phyloP scores from a whole-genome alignment of 2,888 invertebrate genomes.

The Harpalus rubripes region DNA sequence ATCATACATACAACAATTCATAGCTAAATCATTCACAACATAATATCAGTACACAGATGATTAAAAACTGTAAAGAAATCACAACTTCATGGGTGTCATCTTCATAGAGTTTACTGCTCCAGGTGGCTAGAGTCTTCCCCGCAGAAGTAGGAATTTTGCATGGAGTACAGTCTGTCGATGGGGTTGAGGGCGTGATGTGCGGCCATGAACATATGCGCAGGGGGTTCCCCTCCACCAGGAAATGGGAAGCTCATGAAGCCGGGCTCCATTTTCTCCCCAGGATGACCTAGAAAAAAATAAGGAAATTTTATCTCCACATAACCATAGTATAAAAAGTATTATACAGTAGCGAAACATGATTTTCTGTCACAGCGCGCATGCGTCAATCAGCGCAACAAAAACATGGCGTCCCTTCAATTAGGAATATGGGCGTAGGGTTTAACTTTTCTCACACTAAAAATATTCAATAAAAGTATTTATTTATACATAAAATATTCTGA shows the following conservation, averaged over 20 bases:
- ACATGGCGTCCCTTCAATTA: too few species aligned
- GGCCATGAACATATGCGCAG: conserved; percentile 54
- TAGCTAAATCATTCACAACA: conserved; percentile 20
- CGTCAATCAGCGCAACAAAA: too few species aligned
- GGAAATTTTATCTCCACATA: not conserved
- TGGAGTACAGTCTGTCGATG: conserved; percentile 82
- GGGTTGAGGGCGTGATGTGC: conserved; percentile 78
- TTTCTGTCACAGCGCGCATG: too few species aligned
- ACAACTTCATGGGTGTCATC: not conserved
- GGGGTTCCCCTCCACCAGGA: conserved; percentile 61
- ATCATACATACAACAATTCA: conserved; percentile 44
- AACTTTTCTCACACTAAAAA: too few species aligned
- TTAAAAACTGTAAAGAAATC: not conserved
- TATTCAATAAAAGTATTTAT: too few species aligned
- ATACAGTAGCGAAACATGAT: too few species aligned
- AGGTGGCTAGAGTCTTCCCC: conserved; percentile 77
- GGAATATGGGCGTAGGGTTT: too few species aligned
- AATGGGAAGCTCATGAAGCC: conserved; percentile 74
- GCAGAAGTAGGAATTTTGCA: conserved; percentile 83
- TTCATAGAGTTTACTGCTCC: conserved; percentile 70
- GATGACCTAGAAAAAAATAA: conserved; percentile 70
- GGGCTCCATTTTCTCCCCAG: conserved; percentile 73
- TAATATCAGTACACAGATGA: conserved; percentile 13
- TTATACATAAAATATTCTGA: too few species aligned
- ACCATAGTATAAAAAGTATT: too few species aligned